phyloP scores from a whole-genome alignment of 2,113 vertebrate genomes.

The Numenius arquata region DNA sequence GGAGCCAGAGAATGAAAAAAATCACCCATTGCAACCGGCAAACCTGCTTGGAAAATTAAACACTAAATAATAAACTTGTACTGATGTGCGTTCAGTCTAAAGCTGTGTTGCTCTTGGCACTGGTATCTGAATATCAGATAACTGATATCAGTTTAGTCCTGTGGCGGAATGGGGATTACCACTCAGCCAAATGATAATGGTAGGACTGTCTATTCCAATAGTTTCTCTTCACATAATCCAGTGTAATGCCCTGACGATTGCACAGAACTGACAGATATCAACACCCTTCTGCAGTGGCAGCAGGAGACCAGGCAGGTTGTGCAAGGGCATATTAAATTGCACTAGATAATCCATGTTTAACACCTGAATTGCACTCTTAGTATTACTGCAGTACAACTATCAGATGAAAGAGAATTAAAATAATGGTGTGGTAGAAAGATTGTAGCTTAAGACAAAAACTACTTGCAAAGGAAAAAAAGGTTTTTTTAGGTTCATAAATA shows the following conservation, averaged over 20 bases:
- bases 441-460: background rate
- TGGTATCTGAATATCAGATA: background rate
- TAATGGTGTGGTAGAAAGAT: background rate
- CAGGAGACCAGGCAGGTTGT: background rate
- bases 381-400: background rate
- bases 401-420: background rate
- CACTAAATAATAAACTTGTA: background rate
- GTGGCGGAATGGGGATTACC: background rate
- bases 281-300: background rate
- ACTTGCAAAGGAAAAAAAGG: background rate
- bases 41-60: background rate
- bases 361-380: background rate
- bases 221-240: background rate
- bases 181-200: background rate
- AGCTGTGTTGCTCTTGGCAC: background rate
- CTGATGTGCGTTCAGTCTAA: background rate
- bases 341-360: background rate
- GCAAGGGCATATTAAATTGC: background rate
- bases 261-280: background rate
- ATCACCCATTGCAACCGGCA: background rate
- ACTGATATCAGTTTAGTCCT: background rate
- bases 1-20: background rate
- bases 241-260: fast-evolving
- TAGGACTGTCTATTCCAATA: background rate
- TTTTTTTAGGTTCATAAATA: background rate